A percentile compares a stretch with the other conserved stretches of the same genome.
These are phyloP conservation scores for Piaya cayana DNA, from an alignment of 2,113 vertebrate genomes.

Conservation along the genomic window DNA sequence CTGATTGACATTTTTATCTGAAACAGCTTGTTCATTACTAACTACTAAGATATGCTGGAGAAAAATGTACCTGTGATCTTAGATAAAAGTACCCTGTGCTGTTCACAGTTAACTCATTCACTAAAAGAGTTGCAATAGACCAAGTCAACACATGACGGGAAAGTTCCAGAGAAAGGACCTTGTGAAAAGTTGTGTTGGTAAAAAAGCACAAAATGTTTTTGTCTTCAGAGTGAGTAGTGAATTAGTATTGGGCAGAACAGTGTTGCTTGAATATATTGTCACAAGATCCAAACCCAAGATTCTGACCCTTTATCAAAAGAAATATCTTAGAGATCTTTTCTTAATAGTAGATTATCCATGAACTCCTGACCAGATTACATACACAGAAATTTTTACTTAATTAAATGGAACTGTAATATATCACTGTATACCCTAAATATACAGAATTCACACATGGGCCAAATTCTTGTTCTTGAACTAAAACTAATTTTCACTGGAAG, in stretches of 20 bases:
- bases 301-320: neutral
- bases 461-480: neutral
- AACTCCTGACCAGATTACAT: neutral
- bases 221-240: neutral
- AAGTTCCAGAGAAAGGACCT: neutral
- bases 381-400: neutral
- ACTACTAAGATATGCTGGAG: neutral
- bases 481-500: neutral
- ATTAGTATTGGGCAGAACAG: neutral
- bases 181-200: neutral
- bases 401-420: neutral
- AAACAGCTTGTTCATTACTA: conserved; percentile 23
- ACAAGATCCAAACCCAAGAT: neutral
- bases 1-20: neutral
- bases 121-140: neutral
- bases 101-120: neutral
- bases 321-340: neutral
- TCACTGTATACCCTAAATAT: neutral
- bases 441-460: neutral
- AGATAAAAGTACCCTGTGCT: neutral
- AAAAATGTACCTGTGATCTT: neutral
- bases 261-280: neutral
- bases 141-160: neutral
- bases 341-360: neutral
- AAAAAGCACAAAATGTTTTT: neutral